phyloP scores from a whole-genome alignment of 2,888 invertebrate genomes.

The Chrysodeixis includens region DNA sequence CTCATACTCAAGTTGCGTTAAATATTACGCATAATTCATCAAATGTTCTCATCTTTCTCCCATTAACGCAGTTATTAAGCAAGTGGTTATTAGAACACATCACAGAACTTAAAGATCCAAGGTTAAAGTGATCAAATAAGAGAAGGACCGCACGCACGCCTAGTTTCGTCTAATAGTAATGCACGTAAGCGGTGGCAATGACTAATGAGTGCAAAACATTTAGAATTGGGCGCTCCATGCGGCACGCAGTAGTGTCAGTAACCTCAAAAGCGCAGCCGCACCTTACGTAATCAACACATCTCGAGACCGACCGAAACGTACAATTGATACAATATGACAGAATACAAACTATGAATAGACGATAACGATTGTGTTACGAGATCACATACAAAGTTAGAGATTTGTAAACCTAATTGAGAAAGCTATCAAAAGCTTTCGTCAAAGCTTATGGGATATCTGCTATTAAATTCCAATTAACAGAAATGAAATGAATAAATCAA shows the following conservation, averaged over 20 bases:
- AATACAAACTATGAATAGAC: slow-evolving; percentile 40
- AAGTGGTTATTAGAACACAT: slow-evolving; percentile 39
- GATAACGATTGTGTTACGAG: slow-evolving; percentile 47
- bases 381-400: slow-evolving; percentile 19
- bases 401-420: slow-evolving; percentile 8
- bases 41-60: slow-evolving; percentile 33
- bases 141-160: slow-evolving; percentile 28
- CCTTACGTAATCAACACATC: slow-evolving; percentile 74
- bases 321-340: slow-evolving; percentile 58
- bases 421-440: neutral
- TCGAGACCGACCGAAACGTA: slow-evolving; percentile 58
- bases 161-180: slow-evolving; percentile 37
- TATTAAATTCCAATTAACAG: neutral
- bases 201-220: slow-evolving; percentile 51
- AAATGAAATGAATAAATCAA: neutral
- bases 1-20: slow-evolving; percentile 27
- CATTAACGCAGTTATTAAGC: slow-evolving; percentile 41
- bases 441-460: neutral
- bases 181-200: slow-evolving; percentile 41
- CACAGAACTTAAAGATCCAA: slow-evolving; percentile 39
- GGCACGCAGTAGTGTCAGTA: slow-evolving; percentile 68
- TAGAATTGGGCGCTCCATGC: slow-evolving; percentile 45
- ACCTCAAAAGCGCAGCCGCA: slow-evolving; percentile 65
- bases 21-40: slow-evolving; percentile 25
- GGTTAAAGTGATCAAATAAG: slow-evolving; percentile 51